Percentiles rank a stretch among this genome's conserved stretches.
Evolutionary conservation across 2,888 invertebrate species (phyloP).

Genomic region (Priocnemis perturbator): DNA sequence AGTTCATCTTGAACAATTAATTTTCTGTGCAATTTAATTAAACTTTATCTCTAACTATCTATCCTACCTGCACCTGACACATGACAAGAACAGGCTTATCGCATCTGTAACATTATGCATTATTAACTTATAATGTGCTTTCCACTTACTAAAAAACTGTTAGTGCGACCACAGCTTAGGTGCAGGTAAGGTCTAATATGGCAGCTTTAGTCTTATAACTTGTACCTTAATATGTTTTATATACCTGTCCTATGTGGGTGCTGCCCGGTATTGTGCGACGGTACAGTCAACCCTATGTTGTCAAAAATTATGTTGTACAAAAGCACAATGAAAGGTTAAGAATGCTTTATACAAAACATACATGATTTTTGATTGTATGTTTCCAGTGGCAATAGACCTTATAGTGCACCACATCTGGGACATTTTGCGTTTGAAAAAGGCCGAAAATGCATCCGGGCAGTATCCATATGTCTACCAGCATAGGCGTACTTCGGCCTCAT

Average conservation of each 20-base stretch:
- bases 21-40: neutral
- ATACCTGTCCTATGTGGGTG: constrained; percentile 62
- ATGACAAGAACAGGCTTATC: neutral
- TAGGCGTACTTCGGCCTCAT: constrained; percentile 72
- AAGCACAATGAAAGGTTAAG: constrained; percentile 36
- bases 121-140: neutral
- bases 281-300: constrained; percentile 34
- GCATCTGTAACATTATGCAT: neutral
- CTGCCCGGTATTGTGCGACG: constrained; percentile 68
- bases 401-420: constrained; percentile 99
- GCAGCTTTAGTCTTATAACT: constrained; percentile 38
- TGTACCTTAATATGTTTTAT: constrained; percentile 26
- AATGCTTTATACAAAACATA: constrained; percentile 58
- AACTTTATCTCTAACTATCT: constrained; percentile 28
- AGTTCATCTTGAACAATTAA: constrained; percentile 6
- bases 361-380: constrained; percentile 78
- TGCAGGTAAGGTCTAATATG: constrained; percentile 38
- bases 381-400: constrained; percentile 99
- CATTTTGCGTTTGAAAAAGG: constrained; percentile 84
- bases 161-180: constrained; percentile 11
- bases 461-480: constrained; percentile 74
- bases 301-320: constrained; percentile 42
- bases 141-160: no score
- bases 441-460: constrained; percentile 76
- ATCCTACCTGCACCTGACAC: constrained; percentile 28